A percentile compares a stretch with the other conserved stretches of the same genome.
phyloP scores from a whole-genome alignment of 1,140 invertebrate species.

The Eubasilissa regina region DNA sequence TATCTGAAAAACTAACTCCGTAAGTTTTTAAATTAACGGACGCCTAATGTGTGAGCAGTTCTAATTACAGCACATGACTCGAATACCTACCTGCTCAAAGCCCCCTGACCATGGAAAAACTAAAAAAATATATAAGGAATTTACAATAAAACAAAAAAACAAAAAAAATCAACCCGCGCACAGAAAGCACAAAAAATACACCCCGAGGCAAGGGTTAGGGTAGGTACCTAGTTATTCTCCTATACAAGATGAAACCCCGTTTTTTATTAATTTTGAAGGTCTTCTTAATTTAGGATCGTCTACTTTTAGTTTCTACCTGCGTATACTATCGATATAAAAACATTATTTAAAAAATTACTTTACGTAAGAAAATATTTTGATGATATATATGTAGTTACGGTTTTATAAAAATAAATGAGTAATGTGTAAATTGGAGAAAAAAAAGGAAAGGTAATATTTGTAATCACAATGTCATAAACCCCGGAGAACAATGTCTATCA shows the following conservation, averaged over 20 bases:
- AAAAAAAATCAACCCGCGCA: conserved; percentile 29
- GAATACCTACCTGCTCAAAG: conserved; percentile 10
- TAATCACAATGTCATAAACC: conserved; percentile 52
- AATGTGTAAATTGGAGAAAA: conserved; percentile 3
- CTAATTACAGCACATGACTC: conserved; percentile 20
- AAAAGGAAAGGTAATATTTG: too few relatives aligned
- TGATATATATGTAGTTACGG: not conserved
- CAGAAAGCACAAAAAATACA: conserved; percentile 28
- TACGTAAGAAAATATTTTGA: not conserved
- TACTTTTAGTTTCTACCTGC: conserved; percentile 23
- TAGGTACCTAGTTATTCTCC: not conserved
- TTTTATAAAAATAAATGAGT: not conserved
- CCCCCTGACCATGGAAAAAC: not conserved
- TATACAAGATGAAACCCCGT: not conserved
- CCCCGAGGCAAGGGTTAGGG: conserved; percentile 33
- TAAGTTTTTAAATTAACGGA: conserved; percentile 46
- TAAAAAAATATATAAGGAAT: conserved; percentile 42
- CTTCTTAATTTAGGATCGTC: not conserved
- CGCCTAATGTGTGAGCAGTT: conserved; percentile 9
- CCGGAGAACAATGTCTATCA: conserved; percentile 12
- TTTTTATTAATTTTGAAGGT: not conserved
- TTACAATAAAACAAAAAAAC: conserved; percentile 35
- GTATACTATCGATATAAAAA: not conserved
- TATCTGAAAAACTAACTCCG: not conserved
- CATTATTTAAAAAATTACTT: conserved; percentile 9